These are phyloP conservation scores for Laodelphax striatellus DNA, from an alignment of 1,140 invertebrate genomes.

Conservation along the genomic window DNA sequence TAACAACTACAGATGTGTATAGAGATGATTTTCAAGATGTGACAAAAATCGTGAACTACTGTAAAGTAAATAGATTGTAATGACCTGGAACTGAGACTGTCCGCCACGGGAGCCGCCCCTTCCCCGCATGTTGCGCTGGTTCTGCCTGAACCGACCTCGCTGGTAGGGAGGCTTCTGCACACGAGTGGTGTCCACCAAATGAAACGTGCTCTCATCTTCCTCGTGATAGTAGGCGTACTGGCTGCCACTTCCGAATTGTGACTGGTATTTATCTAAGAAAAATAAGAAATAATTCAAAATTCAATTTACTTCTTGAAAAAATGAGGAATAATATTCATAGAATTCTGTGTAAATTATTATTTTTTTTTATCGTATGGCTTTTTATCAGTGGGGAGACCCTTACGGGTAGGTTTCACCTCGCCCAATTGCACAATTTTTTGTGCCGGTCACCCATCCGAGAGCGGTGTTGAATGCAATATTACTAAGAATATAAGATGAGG, in stretches of 20 bases:
- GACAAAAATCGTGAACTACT: too few species aligned
- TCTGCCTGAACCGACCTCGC: constrained; percentile 66
- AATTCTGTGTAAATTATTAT: too few species aligned
- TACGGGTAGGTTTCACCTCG: too few species aligned
- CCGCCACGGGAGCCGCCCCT: constrained; percentile 59
- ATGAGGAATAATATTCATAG: too few species aligned
- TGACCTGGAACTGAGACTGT: constrained; percentile 36
- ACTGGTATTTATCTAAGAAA: constrained; percentile 82
- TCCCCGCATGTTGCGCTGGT: constrained; percentile 68
- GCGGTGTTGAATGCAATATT: too few species aligned
- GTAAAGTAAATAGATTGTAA: constrained; percentile 37
- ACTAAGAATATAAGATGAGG: too few species aligned
- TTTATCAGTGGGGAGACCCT: too few species aligned
- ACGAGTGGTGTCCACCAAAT: constrained; percentile 88
- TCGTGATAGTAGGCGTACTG: constrained; percentile 97
- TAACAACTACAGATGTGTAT: too few species aligned
- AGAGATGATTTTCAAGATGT: too few species aligned
- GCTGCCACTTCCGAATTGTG: constrained; percentile 86
- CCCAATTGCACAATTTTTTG: too few species aligned
- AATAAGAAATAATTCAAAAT: background rate
- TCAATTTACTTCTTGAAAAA: background rate
- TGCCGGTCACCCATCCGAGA: too few species aligned
- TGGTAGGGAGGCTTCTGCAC: constrained; percentile 85
- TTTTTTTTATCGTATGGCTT: too few species aligned
- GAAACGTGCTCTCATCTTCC: constrained; percentile 97